phyloP scores from a whole-genome alignment of 1,140 invertebrate genomes.

The Gonatopus flavifemur region DNA sequence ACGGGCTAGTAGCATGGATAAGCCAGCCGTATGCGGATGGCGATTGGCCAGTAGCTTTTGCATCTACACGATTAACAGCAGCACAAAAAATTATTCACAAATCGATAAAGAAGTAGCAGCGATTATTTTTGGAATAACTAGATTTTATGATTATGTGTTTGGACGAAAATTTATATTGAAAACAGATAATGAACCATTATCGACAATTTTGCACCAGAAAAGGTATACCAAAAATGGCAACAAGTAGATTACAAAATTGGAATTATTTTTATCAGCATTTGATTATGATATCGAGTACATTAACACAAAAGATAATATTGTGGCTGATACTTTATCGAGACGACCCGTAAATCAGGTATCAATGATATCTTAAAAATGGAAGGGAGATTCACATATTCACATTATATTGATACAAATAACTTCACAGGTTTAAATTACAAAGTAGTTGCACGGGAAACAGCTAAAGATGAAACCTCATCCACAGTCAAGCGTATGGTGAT shows the following conservation, averaged over 20 bases:
- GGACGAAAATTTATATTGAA: constrained; percentile 34
- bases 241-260: constrained; percentile 18
- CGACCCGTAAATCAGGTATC: background rate
- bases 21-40: constrained; percentile 10
- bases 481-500: background rate
- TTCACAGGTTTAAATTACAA: background rate
- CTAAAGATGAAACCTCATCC: background rate
- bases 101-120: constrained; percentile 4
- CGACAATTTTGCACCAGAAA: constrained; percentile 26
- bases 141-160: constrained; percentile 44
- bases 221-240: constrained; percentile 8
- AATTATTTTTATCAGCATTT: constrained; percentile 11
- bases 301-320: constrained; percentile 8
- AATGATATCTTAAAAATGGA: background rate
- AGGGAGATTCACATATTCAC: constrained; percentile 1
- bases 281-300: constrained; percentile 11
- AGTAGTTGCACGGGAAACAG: constrained; percentile 4
- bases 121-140: constrained; percentile 10
- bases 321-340: constrained; percentile 6
- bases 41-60: constrained; percentile 8
- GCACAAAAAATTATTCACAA: constrained; percentile 5
- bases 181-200: constrained; percentile 39
- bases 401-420: no score
- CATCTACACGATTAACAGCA: background rate
- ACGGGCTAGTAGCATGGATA: constrained; percentile 7